These are phyloP conservation scores for Gyrodactylus salaris DNA, from an alignment of 1,140 invertebrate species.

Conservation along the genomic window DNA sequence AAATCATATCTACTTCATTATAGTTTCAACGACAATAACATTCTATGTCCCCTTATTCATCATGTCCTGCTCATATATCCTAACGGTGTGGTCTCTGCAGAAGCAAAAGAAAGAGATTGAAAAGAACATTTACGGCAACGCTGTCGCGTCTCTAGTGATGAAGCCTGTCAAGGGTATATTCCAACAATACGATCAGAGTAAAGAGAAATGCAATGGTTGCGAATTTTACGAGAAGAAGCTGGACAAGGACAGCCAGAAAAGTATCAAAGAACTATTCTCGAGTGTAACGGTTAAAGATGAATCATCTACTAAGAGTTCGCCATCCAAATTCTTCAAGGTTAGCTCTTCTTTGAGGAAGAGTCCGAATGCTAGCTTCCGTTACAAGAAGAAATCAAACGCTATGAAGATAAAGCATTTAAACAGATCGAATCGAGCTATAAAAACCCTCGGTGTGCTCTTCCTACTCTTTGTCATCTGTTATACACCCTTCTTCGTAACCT, in stretches of 20 bases:
- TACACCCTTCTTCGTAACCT: slow-evolving; percentile 12
- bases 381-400: not conserved
- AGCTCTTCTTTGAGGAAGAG: not conserved
- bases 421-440: slow-evolving; percentile 8
- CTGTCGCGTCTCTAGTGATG: not conserved
- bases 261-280: not conserved
- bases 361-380: not conserved
- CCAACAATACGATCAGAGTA: no score
- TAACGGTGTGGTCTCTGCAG: slow-evolving; percentile 31
- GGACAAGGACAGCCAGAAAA: not conserved
- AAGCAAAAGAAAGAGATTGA: slow-evolving; percentile 9
- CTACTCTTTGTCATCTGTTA: slow-evolving; percentile 12
- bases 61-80: slow-evolving; percentile 54
- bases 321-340: not conserved
- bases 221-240: not conserved
- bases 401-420: slow-evolving; percentile 1
- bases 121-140: not conserved
- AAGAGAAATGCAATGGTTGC: no score
- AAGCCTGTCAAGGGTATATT: not conserved
- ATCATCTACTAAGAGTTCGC: not conserved
- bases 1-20: slow-evolving; percentile 43
- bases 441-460: slow-evolving; percentile 12
- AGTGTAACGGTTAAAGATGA: not conserved
- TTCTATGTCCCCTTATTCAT: slow-evolving; percentile 66
- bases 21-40: slow-evolving; percentile 50